These are phyloP conservation scores for Ammodytes dubius DNA, from an alignment of 2,113 vertebrate species.

Conservation along the genomic window DNA sequence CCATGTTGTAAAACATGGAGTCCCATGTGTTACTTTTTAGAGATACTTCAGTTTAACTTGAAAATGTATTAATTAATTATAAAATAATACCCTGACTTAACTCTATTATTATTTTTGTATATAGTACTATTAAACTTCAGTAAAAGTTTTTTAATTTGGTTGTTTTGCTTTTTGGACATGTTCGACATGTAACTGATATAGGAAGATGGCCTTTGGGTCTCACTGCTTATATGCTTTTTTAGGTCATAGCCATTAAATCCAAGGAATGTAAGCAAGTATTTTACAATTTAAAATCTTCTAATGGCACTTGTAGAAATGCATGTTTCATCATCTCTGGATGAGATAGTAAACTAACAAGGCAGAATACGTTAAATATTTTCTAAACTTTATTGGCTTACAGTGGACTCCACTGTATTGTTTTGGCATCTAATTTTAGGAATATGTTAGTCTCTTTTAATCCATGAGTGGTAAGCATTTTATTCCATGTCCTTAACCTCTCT, in stretches of 20 bases:
- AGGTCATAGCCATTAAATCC: background rate
- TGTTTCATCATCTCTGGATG: background rate
- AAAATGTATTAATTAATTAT: background rate
- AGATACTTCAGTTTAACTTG: background rate
- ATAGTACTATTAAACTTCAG: no score
- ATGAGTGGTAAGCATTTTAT: constrained; percentile 29
- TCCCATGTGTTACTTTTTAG: constrained; percentile 14
- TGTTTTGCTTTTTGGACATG: background rate
- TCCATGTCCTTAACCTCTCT: constrained; percentile 9
- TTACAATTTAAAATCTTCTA: background rate
- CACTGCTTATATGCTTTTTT: background rate
- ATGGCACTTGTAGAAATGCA: background rate
- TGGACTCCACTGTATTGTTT: background rate
- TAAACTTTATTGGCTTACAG: background rate
- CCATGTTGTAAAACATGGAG: constrained; percentile 9
- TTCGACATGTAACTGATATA: background rate
- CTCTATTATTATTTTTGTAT: background rate
- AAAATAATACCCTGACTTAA: background rate
- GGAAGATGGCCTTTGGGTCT: background rate
- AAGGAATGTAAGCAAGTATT: background rate
- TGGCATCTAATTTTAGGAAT: background rate
- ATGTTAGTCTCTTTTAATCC: constrained; percentile 3
- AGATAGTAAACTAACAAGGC: background rate
- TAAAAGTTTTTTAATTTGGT: no score
- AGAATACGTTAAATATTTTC: constrained; percentile 8